Percentiles rank a stretch among this genome's conserved stretches.
Conservation (phyloP, 2,113 vertebrate genomes). For the Sakesphorus luctuosus region DNA sequence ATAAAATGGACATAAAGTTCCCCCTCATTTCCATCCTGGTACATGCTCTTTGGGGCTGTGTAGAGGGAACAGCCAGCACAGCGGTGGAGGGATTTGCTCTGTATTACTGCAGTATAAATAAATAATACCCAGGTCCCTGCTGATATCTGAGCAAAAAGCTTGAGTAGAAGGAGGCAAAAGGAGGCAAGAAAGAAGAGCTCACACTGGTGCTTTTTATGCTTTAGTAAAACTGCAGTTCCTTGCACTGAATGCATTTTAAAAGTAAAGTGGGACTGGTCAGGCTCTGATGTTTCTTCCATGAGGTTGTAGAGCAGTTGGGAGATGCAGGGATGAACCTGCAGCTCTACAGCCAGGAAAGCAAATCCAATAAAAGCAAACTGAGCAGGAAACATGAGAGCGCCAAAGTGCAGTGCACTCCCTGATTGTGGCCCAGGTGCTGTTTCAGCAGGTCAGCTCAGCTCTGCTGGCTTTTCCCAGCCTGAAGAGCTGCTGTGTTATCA, state of each 20-base stretch:
- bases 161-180: neutral
- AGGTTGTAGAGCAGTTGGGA: neutral
- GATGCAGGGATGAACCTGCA: neutral
- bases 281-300: neutral
- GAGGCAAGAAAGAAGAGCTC: neutral
- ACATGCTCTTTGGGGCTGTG: neutral
- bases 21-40: neutral
- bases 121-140: neutral
- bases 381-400: neutral
- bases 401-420: neutral
- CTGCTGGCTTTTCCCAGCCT: neutral
- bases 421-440: neutral
- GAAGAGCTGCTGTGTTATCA: neutral
- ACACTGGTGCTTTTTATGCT: neutral
- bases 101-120: neutral
- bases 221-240: neutral
- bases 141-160: neutral
- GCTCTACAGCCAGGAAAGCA: neutral
- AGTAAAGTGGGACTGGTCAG: neutral
- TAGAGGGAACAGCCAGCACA: neutral
- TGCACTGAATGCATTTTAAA: neutral
- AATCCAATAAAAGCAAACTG: neutral
- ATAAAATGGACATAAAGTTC: neutral
- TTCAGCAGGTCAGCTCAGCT: neutral
- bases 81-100: neutral